Base-by-base conservation (phyloP, 2,113 vertebrate species). In the Xiphorhynchus elegans region DNA sequence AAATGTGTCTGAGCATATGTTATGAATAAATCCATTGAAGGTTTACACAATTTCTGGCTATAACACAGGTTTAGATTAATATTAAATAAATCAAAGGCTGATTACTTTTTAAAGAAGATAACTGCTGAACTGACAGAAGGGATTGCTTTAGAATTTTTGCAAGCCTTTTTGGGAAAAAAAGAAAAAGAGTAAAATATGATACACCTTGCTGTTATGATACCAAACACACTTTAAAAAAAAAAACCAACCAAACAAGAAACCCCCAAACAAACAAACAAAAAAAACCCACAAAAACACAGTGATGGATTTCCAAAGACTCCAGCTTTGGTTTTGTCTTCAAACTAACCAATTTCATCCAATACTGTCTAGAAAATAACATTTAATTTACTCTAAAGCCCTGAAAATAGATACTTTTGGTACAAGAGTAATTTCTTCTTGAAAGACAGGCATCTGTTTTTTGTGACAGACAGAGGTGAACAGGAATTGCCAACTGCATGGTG, bases 401-500 rank as follows among this genome's bases (percentile, higher is more conserved):
- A 47, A 42, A 4, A 4, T 2, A 4, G 21, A n/a, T 1, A 1
- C 4, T 59, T 93, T 59, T 64, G 23, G 29, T 69, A 50, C 1
- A n/a, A 6, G 8, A 74, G 13, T 6, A 37, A 7, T 70, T 21
- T 5, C 28, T 23, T 42, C 87, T 53, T 58, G 40, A 72, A 79
- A 68, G 42, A 5, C 10, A 67, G 17, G 6, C 4, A 10, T 58
- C 17, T 7, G 1, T 18, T 56, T 5, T 5, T 68, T 47, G 7
- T 58, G 31, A 40, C 29, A 39, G 29, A 26, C 5, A 39, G 35
- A 77, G 11, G 17, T 33, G 46, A 56, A 17, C 4, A 62, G 31
- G 23, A 24, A 33, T 37, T 78, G 9, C 7, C 26, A 26, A 6
- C 10, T 0, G 1, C 8, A 13, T 0, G 0, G 28, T 35, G 50